A percentile compares a stretch with the other conserved stretches of the same genome.
phyloP scores from a whole-genome alignment of 2,888 invertebrate genomes.

The Philonicus albiceps region DNA sequence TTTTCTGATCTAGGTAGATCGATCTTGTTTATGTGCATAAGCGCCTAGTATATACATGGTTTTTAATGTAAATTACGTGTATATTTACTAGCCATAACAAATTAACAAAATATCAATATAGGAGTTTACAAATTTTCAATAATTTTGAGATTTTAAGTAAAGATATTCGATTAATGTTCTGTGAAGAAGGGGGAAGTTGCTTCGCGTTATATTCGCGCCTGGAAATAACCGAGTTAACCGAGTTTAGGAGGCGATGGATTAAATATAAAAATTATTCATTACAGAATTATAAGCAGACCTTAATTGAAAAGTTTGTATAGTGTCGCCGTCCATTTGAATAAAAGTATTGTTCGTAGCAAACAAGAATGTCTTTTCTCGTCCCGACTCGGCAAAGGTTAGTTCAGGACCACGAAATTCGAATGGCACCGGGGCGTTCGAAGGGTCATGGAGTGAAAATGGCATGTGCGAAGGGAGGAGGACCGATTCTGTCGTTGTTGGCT shows the following conservation, averaged over 20 bases:
- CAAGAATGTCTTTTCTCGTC: conserved; percentile 86
- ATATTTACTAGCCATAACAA: too few relatives aligned
- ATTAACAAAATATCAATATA: too few relatives aligned
- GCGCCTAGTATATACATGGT: too few relatives aligned
- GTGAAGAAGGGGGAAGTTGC: too few relatives aligned
- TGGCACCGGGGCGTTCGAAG: conserved; percentile 68
- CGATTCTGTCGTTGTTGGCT: conserved; percentile 66
- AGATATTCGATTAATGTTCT: too few relatives aligned
- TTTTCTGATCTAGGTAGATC: too few relatives aligned
- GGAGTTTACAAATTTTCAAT: too few relatives aligned
- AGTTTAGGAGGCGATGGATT: neutral
- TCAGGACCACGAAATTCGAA: conserved; percentile 79
- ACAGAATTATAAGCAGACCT: conserved; percentile 64
- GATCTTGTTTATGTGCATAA: too few relatives aligned
- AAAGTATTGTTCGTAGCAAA: conserved; percentile 90
- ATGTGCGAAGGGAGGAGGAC: conserved; percentile 53
- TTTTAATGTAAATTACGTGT: too few relatives aligned
- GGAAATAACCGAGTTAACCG: neutral
- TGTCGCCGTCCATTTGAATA: conserved; percentile 89
- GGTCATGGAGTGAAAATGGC: conserved; percentile 44
- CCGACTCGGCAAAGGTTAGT: conserved; percentile 85
- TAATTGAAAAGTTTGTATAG: conserved; percentile 88
- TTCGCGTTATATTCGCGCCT: too few relatives aligned
- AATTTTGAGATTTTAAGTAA: too few relatives aligned
- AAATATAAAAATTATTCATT: neutral